A percentile compares a stretch with the other conserved stretches of the same genome.
These are phyloP conservation scores for Parnassius apollo DNA, from an alignment of 2,888 invertebrate genomes.

Conservation along the genomic window DNA sequence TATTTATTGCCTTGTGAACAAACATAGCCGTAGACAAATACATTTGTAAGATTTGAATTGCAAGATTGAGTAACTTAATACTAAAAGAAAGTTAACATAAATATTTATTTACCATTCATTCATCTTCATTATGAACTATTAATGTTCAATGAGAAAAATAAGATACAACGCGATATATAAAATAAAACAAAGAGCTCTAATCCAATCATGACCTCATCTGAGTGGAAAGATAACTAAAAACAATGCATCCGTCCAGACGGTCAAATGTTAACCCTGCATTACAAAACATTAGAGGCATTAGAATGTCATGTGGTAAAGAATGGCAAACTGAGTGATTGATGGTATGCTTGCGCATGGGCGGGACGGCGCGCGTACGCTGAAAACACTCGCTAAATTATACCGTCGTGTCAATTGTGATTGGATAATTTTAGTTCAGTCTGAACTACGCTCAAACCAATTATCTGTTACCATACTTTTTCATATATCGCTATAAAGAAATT, in stretches of 20 bases:
- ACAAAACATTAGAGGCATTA: conserved; percentile 66
- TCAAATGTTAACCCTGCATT: conserved; percentile 59
- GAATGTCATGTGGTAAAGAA: conserved; percentile 69
- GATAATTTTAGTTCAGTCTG: conserved; percentile 37
- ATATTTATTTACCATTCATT: background rate
- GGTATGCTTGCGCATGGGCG: conserved; percentile 39
- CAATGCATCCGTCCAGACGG: conserved; percentile 43
- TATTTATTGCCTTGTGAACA: conserved; percentile 58
- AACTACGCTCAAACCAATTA: conserved; percentile 26
- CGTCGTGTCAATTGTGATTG: conserved; percentile 44
- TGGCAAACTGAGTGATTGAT: conserved; percentile 67
- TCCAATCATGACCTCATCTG: conserved; percentile 38
- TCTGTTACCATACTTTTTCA: conserved; percentile 34
- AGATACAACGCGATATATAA: conserved; percentile 30
- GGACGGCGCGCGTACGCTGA: conserved; percentile 62
- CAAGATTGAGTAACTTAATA: background rate
- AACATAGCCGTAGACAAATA: conserved; percentile 10
- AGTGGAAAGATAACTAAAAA: conserved; percentile 38
- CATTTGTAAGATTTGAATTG: background rate
- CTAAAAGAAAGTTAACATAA: too few relatives aligned
- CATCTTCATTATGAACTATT: conserved; percentile 6
- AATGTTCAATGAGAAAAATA: conserved; percentile 11
- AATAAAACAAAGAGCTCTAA: conserved; percentile 33
- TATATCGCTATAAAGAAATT: conserved; percentile 27
- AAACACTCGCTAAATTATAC: conserved; percentile 66